Evolutionary conservation across 37 sponge, comb jelly and placozoan species (phyloP), one percentile per base, ranked within the genome.

Genomic region (Chondrilla cf. caribensis): DNA sequence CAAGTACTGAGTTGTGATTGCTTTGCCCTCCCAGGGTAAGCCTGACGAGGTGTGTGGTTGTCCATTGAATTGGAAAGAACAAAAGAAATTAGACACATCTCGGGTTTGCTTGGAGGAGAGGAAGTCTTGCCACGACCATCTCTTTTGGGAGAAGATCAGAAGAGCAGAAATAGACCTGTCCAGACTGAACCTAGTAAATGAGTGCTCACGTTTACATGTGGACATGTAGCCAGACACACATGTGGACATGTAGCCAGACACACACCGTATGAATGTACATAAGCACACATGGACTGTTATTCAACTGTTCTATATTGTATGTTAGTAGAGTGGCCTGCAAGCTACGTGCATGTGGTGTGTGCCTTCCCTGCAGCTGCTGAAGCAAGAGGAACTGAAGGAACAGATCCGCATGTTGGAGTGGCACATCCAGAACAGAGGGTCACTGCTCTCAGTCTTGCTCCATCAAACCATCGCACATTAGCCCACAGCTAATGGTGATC

Each of bases 41-140:
- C 87, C 88, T 38, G 75, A 87, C 25, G 99, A 95, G 7, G 90
- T 95, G 24, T 98, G 99, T 85, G 99, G 99, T 0, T 98, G 99
- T 87, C 99, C 99, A 8, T 42, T 95, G 77, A 85, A 87, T 9
- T 57, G 81, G 7, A 47, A 87, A 58, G 82, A 90, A 35, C 85
- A 37, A 1, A 58, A 44, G 3, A 42, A 43, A 8, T 54, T 64
- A 19, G 41, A 17, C 1, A 84, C 81, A 17, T 21, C 21, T 18
- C 41, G 33, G 11, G 67, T 42, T 58, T 98, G 99, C 72, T 79
- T 38, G 7, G 76, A 81, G 58, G 70, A 83, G n/a, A 95, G 93
- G 87, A 79, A 85, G n/a, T 54, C 85, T 0, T 98, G 99, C 64
- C 58, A 71, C 55, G 68, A 84, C 15, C 99, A 98, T 68, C 85